Evolutionary conservation across 2,113 vertebrate species (phyloP).

Genomic region (Myodes glareolus): DNA sequence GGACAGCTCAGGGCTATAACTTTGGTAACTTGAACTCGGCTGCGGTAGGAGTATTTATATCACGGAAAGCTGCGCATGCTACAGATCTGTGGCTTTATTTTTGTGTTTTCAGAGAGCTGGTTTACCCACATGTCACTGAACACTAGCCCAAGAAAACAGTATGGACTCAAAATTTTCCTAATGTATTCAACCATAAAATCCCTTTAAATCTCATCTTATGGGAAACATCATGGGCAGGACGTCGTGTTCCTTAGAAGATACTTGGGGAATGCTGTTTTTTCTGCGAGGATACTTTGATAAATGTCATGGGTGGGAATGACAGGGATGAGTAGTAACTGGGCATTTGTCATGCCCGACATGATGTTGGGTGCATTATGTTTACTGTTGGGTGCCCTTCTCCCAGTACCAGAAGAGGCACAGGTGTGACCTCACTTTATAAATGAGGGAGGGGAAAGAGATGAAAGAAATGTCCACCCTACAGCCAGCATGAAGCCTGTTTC

Average conservation of each 20-base stretch:
- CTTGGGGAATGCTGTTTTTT: neutral
- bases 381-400: neutral
- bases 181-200: constrained; percentile 17
- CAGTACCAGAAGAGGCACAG: neutral
- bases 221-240: neutral
- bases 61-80: neutral
- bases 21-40: neutral
- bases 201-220: neutral
- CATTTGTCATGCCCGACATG: neutral
- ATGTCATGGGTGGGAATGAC: neutral
- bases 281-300: neutral
- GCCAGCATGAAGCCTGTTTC: neutral
- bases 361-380: neutral
- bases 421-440: neutral
- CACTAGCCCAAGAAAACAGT: neutral
- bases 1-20: neutral
- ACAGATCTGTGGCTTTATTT: neutral
- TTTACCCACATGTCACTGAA: neutral
- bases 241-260: neutral
- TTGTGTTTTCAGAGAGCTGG: neutral
- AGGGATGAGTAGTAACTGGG: neutral
- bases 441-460: neutral
- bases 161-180: neutral
- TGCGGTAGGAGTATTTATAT: neutral
- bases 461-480: neutral